Evolutionary conservation across 2,797 vertebrate genomes (phyloP).

Genomic region (Cossypha caffra): DNA sequence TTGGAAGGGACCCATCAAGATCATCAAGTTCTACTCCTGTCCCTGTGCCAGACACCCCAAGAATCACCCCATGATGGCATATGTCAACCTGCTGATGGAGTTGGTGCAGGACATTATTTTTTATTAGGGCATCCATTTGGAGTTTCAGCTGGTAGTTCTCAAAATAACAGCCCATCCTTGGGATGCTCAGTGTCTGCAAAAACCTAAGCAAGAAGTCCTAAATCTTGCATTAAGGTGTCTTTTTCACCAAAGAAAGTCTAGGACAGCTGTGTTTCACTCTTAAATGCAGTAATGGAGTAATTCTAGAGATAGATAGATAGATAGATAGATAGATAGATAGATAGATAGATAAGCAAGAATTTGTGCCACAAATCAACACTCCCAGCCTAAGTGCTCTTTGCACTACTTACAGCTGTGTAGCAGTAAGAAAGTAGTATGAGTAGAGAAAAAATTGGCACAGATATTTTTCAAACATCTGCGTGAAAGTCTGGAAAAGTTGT

Average conservation of each 20-base stretch:
- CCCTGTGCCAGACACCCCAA: background rate
- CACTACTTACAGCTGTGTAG: background rate
- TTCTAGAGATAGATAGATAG: background rate
- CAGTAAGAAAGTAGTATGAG: background rate
- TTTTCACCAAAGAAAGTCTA: background rate
- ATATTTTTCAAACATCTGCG: background rate
- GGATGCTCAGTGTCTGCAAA: background rate
- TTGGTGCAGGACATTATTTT: background rate
- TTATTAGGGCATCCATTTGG: background rate
- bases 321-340: background rate
- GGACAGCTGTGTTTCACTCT: background rate
- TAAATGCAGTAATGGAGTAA: background rate
- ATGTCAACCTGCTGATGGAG: background rate
- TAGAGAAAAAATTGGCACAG: background rate
- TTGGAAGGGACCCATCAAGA: background rate
- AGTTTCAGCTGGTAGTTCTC: background rate
- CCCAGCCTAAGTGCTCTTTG: background rate
- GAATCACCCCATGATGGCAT: background rate
- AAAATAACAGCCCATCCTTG: background rate
- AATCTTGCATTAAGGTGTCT: background rate
- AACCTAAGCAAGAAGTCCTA: background rate
- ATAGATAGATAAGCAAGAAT: background rate
- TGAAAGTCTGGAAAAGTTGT: background rate
- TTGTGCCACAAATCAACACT: slow-evolving; percentile 6
- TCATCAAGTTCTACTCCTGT: background rate